A percentile compares a stretch with the other conserved stretches of the same genome.
phyloP scores from a whole-genome alignment of 2,888 invertebrate species.

The Meteorus colon region DNA sequence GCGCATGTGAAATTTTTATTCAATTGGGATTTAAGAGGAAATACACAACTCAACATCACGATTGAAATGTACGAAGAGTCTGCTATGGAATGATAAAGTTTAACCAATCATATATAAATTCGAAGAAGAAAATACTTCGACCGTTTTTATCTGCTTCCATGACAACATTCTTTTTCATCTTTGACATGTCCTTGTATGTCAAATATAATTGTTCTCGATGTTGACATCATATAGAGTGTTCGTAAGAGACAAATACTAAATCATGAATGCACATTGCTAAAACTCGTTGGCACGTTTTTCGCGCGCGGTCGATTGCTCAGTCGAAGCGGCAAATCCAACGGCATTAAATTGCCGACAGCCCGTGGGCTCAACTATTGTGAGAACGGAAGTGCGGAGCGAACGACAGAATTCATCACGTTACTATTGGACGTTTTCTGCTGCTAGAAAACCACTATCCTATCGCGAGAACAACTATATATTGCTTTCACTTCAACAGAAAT shows the following conservation, averaged over 20 bases:
- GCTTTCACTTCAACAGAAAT: neutral
- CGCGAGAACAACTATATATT: neutral
- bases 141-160: neutral
- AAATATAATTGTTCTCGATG: slow-evolving; percentile 22
- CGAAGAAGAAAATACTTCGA: neutral
- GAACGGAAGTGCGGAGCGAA: slow-evolving; percentile 12
- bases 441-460: neutral
- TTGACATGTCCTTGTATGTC: neutral
- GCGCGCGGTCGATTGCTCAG: slow-evolving; percentile 26
- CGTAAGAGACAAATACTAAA: slow-evolving; percentile 24
- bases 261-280: slow-evolving; percentile 28
- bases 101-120: neutral
- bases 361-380: slow-evolving; percentile 20
- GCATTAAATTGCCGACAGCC: slow-evolving; percentile 38
- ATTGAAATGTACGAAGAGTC: neutral
- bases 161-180: slow-evolving; percentile 11
- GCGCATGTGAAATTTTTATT: no score
- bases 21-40: neutral
- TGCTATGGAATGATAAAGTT: neutral
- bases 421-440: slow-evolving; percentile 15
- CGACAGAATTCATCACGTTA: slow-evolving; percentile 26
- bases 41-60: neutral
- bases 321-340: slow-evolving; percentile 42
- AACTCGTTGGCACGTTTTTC: slow-evolving; percentile 32
- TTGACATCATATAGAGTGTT: slow-evolving; percentile 15